phyloP scores from a whole-genome alignment of 2,888 invertebrate genomes.

The Arenicola marina region DNA sequence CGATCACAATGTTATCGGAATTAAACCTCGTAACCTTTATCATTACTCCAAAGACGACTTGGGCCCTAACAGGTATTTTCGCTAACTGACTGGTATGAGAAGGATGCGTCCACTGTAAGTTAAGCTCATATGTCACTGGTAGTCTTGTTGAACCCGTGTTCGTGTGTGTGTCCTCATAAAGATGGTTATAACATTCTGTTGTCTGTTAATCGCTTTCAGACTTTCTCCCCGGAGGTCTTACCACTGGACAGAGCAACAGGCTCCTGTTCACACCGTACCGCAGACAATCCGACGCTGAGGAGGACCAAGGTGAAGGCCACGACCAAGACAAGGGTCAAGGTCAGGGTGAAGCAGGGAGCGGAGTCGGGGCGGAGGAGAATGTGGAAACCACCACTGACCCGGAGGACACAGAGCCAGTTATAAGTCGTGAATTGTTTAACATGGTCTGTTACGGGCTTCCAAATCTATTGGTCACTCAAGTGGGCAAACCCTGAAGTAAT shows the following conservation, averaged over 20 bases:
- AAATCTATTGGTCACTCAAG: slow-evolving; percentile 53
- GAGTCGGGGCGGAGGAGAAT: background rate
- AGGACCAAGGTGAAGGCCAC: slow-evolving; percentile 1
- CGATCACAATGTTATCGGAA: no score
- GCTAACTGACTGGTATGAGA: no score
- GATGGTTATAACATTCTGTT: background rate
- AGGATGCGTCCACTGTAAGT: no score
- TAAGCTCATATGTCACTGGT: no score
- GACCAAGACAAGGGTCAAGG: background rate
- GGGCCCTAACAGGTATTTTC: no score
- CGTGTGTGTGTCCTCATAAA: no score
- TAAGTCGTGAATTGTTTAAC: slow-evolving; percentile 38
- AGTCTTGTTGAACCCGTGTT: no score
- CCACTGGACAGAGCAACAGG: slow-evolving; percentile 49
- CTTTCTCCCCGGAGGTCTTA: slow-evolving; percentile 49
- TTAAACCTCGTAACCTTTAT: no score
- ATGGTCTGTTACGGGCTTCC: slow-evolving; percentile 60
- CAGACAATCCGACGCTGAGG: background rate
- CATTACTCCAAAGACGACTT: no score
- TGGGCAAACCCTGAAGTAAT: slow-evolving; percentile 42
- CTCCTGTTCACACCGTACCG: slow-evolving; percentile 42
- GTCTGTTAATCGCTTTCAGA: slow-evolving; percentile 37
- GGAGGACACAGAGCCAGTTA: background rate
- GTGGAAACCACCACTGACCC: background rate
- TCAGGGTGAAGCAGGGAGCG: background rate